Base-by-base conservation (phyloP, 2,113 vertebrate species). In the Xenus cinereus region DNA sequence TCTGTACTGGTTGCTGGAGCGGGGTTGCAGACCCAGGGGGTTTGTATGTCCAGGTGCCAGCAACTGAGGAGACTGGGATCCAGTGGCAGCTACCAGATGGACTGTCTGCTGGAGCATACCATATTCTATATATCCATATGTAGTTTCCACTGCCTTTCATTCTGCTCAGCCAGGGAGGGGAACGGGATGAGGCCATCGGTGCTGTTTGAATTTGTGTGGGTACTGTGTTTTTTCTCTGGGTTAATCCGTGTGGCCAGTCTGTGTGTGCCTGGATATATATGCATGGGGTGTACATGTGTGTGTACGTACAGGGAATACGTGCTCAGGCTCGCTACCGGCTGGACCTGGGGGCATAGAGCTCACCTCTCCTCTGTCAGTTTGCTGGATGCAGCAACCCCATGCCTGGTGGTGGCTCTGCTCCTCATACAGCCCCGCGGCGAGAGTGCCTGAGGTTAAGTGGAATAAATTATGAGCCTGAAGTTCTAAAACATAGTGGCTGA, bases 391-490 rank as follows among this genome's bases (percentile, higher is more conserved):
- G 15, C 45, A 91, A 71, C 41, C 28, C 39, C 37, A 9, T 16
- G 32, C 1, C 0, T n/a, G 45, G 51, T 2, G 0, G 69, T 37
- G 81, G 24, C 87, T 94, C 89, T 83, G 72, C 63, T 95, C 37
- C 73, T 87, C 68, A 33, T 32, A 78, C 19, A 84, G 64, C 64
- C 91, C 81, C 87, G 84, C 46, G 60, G 81, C 0, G 0, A 91
- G 64, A 93, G 28, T 57, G 87, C 84, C 84, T 84, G 56, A 81
- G 84, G 73, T 94, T 93, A 94, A 94, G 66, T 68, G 81, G 92
- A 95, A 94, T 94, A 96, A 95, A 84, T 95, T 72, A 87, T 72
- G 32, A 95, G 26, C 43, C 69, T 87, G 81, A 87, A 95, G 54
- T 81, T 96, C 66, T 26, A 78, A 89, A 81, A 84, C 41, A 26